phyloP scores from a whole-genome alignment of 1,140 invertebrate genomes.

The Drosophila ohnishii region DNA sequence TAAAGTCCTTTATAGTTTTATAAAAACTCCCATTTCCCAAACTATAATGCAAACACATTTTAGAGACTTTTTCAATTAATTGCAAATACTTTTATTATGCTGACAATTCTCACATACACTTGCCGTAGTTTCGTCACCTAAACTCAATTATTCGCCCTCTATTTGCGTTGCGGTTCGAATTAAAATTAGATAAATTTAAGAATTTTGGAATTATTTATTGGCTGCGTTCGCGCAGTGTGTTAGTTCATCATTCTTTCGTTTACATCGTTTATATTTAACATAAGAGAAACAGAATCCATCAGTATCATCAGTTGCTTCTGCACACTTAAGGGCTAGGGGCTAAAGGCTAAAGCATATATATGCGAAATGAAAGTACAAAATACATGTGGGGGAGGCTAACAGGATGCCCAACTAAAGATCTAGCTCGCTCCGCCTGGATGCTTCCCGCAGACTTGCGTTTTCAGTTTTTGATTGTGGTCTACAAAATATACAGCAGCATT shows the following conservation, averaged over 20 bases:
- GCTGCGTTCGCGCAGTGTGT: conserved; percentile 55
- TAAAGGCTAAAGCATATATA: conserved; percentile 54
- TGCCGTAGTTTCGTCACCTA: conserved; percentile 39
- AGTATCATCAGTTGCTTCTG: conserved; percentile 45
- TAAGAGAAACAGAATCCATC: conserved; percentile 48
- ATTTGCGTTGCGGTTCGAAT: conserved; percentile 45
- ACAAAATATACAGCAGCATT: conserved; percentile 43
- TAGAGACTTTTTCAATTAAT: conserved; percentile 5
- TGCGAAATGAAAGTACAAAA: conserved; percentile 35
- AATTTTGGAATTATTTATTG: conserved; percentile 75
- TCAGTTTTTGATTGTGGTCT: conserved; percentile 68
- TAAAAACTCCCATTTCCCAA: neutral
- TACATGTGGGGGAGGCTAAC: conserved; percentile 36
- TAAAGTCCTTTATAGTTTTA: neutral
- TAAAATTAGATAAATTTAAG: conserved; percentile 71
- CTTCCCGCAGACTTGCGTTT: conserved; percentile 30
- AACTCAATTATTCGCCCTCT: conserved; percentile 38
- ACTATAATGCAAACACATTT: neutral
- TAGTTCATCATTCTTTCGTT: conserved; percentile 52
- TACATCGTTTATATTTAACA: conserved; percentile 43
- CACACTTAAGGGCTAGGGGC: conserved; percentile 44
- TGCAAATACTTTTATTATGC: conserved; percentile 45
- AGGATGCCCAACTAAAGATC: conserved; percentile 59
- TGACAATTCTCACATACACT: conserved; percentile 48
- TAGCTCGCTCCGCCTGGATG: conserved; percentile 60